A percentile compares a stretch with the other conserved stretches of the same genome.
phyloP scores from a whole-genome alignment of 2,113 vertebrate genomes.

The Anhinga anhinga region DNA sequence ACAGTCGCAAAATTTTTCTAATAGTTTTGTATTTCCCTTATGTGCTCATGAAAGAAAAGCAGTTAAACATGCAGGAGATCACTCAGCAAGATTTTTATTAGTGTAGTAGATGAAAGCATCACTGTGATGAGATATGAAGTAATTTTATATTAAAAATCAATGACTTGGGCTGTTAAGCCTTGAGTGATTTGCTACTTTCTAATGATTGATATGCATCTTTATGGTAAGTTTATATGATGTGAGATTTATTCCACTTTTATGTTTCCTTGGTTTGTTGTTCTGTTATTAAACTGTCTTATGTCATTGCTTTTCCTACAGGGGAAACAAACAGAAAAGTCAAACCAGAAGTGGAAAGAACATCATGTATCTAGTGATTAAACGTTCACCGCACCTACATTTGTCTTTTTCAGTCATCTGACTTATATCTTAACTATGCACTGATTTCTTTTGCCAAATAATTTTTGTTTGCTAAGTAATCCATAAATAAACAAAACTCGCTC shows the following conservation, averaged over 20 bases:
- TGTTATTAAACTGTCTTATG: not conserved
- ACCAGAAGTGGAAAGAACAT: not conserved
- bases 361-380: not conserved
- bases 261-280: not conserved
- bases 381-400: not conserved
- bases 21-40: not conserved
- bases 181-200: not conserved
- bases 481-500: not conserved
- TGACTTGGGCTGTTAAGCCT: not conserved
- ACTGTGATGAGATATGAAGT: not conserved
- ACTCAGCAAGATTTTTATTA: not conserved
- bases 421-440: not conserved
- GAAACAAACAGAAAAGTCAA: not conserved
- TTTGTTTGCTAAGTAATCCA: not conserved
- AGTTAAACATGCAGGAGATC: not conserved
- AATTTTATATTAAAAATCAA: slow-evolving; percentile 12
- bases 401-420: not conserved
- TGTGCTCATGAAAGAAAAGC: not conserved
- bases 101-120: not conserved
- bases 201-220: not conserved
- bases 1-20: not conserved
- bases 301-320: not conserved
- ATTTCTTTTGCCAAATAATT: not conserved
- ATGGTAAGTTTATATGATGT: not conserved
- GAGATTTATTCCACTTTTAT: not conserved